These are phyloP conservation scores for Cryptus armator DNA, from an alignment of 2,888 invertebrate genomes.

Conservation along the genomic window DNA sequence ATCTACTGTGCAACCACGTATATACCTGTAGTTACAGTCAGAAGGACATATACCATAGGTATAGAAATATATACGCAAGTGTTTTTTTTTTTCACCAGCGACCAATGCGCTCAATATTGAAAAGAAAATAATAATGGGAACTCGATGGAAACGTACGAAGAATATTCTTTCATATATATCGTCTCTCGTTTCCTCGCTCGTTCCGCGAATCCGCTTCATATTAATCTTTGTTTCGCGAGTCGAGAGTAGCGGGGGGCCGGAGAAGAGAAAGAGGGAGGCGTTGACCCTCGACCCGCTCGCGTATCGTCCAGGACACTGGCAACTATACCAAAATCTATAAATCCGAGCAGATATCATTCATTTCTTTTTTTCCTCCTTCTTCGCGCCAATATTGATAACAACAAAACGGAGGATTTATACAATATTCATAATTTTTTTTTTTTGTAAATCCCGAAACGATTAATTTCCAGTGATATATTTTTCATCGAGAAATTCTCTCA, in stretches of 20 bases:
- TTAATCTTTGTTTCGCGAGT: constrained; percentile 56
- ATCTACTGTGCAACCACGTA: constrained; percentile 9
- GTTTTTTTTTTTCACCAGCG: constrained; percentile 3
- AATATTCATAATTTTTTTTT: neutral
- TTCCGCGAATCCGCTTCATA: constrained; percentile 41
- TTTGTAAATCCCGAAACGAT: neutral
- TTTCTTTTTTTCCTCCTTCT: constrained; percentile 7
- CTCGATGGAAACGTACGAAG: constrained; percentile 35
- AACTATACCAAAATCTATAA: constrained; percentile 10
- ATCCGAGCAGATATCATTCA: constrained; percentile 27
- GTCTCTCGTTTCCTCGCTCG: constrained; percentile 17
- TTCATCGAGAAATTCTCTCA: too few relatives aligned
- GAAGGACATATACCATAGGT: constrained; percentile 1
- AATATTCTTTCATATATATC: constrained; percentile 50
- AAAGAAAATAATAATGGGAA: constrained; percentile 50
- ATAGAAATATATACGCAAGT: constrained; percentile 20
- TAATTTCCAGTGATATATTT: too few relatives aligned
- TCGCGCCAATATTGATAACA: constrained; percentile 37
- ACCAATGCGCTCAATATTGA: constrained; percentile 27
- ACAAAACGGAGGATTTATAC: neutral
- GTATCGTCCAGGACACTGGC: constrained; percentile 16
- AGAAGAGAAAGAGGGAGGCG: neutral
- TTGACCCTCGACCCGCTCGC: constrained; percentile 7
- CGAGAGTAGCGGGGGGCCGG: neutral
- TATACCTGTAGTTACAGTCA: constrained; percentile 16